These are phyloP conservation scores for Ochotona curzoniae DNA, from an alignment of 2,113 vertebrate genomes.

Conservation along the genomic window DNA sequence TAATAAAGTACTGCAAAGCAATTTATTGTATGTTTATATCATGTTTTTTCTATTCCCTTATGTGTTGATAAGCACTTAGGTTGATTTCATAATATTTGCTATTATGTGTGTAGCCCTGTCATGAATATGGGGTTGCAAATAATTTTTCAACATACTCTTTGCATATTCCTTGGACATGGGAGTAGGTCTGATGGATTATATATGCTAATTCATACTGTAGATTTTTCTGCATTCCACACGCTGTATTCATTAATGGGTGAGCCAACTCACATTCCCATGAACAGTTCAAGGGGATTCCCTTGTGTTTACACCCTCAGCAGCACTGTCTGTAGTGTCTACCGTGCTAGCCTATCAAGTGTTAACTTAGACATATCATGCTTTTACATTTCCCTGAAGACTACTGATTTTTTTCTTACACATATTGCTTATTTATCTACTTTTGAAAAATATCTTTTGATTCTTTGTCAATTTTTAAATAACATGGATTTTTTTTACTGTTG, in stretches of 20 bases:
- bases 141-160: not conserved
- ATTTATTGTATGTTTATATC: conserved; percentile 68
- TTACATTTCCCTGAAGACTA: too few relatives aligned
- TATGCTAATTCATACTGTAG: not conserved
- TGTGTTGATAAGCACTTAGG: not conserved
- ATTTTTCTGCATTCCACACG: not conserved
- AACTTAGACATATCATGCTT: not conserved
- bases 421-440: not conserved
- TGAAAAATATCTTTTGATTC: not conserved
- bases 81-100: not conserved
- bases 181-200: not conserved
- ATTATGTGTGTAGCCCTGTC: not conserved
- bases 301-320: not conserved
- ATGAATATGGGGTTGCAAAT: not conserved
- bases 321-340: not conserved
- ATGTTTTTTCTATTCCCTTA: not conserved
- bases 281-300: not conserved
- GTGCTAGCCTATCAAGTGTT: not conserved
- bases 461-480: not conserved
- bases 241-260: not conserved
- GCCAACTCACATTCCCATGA: not conserved
- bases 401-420: not conserved
- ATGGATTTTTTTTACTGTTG: not conserved
- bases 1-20: conserved; percentile 93
- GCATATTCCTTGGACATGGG: not conserved